Base-by-base conservation (phyloP, 2,888 invertebrate species). In the Drosophila suboccidentalis region DNA sequence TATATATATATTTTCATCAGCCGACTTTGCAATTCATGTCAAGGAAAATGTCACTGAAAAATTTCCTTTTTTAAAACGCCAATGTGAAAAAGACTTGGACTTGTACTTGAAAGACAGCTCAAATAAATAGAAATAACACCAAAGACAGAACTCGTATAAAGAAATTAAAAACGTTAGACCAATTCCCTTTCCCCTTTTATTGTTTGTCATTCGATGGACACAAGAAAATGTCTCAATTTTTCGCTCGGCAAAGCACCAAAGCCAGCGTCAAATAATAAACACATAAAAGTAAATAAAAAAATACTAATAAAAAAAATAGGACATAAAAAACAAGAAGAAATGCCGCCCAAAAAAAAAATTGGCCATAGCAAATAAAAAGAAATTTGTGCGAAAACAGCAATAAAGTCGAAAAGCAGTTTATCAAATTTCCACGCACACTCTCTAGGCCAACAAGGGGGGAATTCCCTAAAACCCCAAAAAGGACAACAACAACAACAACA, bases 341-440 rank as follows among this genome's bases (percentile, higher is more conserved):
- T 58, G 61, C 36, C 34, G 53, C 29, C 61, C 29, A 29, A 39
- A 57, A 72, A 59, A 72, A 82, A 80, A 72, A 80, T 83, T 80
- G 89, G 75, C 54, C 72, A 71, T 63, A 70, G 75, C 65, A 89
- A 82, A 81, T 80, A 75, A 75, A 84, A 76, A 50, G 38, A 32
- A 71, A 68, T 77, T 87, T 75, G 66, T 74, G 85, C 86, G 75
- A 79, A 75, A 87, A 70, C 75, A 85, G 85, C 90, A 89, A 89
- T 89, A 89, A 86, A 89, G 86, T 89, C 90, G 80, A 87, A 88
- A 85, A 85, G 86, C 88, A 89, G 85, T 86, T 89, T 89, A 86
- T 86, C 85, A 86, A 86, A 87, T 89, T 85, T 89, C 75, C 76
- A 89, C 73, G 70, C 79, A 71, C 68, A 66, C 55, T 2, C 22